Conservation (phyloP, 2,113 vertebrate species). For the cat (Felis catus) region F.catus_Fca126_mat1.0 CM031415.1:168903001-168903500, state of each 20-base stretch:
- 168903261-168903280: neutral
- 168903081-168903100: slow-evolving; percentile 69
- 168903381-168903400: neutral
- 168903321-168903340: neutral
- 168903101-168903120: slow-evolving; percentile 59
- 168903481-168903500: neutral
- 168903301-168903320: neutral
- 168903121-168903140: slow-evolving; percentile 59
- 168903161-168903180: neutral
- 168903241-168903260: neutral
- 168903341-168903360: neutral
- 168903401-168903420: neutral
- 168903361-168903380: neutral
- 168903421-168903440: neutral
- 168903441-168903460: neutral
- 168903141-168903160: slow-evolving; percentile 62
- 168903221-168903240: neutral
- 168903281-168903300: neutral
- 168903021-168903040: slow-evolving; percentile 67
- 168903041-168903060: slow-evolving; percentile 72
- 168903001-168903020: slow-evolving; percentile 72
- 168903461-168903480: neutral
- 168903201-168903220: neutral
- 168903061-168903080: slow-evolving; percentile 75
- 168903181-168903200: neutral